Percentiles rank a stretch among this genome's conserved stretches.
phyloP scores from a whole-genome alignment of 2,888 invertebrate species.

The Ichneumoninae sp. region DNA sequence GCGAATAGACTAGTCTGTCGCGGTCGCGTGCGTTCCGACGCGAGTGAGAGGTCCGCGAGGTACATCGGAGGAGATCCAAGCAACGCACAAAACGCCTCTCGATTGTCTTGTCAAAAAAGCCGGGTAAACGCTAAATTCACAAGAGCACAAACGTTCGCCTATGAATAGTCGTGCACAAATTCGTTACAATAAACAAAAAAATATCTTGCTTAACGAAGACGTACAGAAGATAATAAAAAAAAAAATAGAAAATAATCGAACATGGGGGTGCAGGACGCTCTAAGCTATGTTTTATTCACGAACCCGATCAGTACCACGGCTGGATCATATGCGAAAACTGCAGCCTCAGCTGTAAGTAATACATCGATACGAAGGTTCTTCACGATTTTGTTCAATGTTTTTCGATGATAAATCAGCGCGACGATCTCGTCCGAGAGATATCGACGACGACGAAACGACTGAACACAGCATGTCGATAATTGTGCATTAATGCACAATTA shows the following conservation, averaged over 20 bases:
- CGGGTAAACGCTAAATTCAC: constrained; percentile 3
- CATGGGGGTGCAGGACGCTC: constrained; percentile 74
- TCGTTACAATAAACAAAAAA: not conserved
- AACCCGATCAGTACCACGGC: constrained; percentile 75
- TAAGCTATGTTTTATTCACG: constrained; percentile 74
- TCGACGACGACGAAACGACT: not conserved
- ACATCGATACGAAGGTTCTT: not conserved
- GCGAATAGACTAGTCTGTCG: constrained; percentile 4
- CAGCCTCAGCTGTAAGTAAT: constrained; percentile 73
- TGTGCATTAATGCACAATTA: not conserved
- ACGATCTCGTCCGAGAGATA: not conserved
- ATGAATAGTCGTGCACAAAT: not conserved
- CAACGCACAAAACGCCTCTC: not conserved
- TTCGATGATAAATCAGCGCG: not conserved
- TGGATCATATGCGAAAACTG: constrained; percentile 71
- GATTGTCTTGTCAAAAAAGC: constrained; percentile 3
- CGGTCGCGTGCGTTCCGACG: not conserved
- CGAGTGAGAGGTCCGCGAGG: not conserved
- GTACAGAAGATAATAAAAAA: not conserved
- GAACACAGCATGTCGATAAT: not conserved
- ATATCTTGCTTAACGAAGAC: not conserved
- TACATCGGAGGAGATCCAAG: not conserved
- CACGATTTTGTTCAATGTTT: not conserved
- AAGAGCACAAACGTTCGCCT: not conserved
- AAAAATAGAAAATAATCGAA: constrained; percentile 31